Evolutionary conservation across 2,888 invertebrate species (phyloP).

Genomic region (Noctua fimbriata): DNA sequence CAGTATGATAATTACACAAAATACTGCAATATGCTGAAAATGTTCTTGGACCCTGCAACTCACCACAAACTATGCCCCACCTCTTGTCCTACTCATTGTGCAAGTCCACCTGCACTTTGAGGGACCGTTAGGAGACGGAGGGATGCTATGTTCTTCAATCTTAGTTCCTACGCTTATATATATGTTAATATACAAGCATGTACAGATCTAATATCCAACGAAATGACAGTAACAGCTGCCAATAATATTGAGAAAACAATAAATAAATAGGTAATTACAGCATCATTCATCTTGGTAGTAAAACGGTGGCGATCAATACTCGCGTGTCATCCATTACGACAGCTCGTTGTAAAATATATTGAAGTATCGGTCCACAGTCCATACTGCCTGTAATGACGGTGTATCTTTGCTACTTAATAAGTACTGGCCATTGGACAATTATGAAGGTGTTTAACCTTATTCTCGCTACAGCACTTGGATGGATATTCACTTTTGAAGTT

Average conservation of each 20-base stretch:
- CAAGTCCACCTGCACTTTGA: neutral
- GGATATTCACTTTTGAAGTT: neutral
- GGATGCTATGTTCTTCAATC: neutral
- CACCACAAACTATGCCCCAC: neutral
- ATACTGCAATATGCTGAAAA: too few species aligned
- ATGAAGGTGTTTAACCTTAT: neutral
- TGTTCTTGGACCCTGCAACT: neutral
- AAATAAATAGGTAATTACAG: constrained; percentile 52
- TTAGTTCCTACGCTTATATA: too few species aligned
- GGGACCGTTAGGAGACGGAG: neutral
- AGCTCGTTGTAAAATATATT: constrained; percentile 44
- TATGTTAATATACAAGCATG: neutral
- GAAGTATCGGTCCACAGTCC: constrained; percentile 34
- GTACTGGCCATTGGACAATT: constrained; percentile 12
- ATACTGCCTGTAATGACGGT: constrained; percentile 20
- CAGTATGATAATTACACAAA: too few species aligned
- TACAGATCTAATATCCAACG: neutral
- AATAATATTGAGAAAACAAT: constrained; percentile 52
- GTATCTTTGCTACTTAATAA: constrained; percentile 25
- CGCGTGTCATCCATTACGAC: constrained; percentile 38
- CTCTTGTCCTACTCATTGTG: neutral
- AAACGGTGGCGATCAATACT: constrained; percentile 50
- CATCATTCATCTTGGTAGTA: constrained; percentile 41
- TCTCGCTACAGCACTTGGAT: neutral
- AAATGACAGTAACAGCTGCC: constrained; percentile 38